A percentile compares a stretch with the other conserved stretches of the same genome.
Conservation (phyloP, 2,113 vertebrate genomes). For the Fulica atra region DNA sequence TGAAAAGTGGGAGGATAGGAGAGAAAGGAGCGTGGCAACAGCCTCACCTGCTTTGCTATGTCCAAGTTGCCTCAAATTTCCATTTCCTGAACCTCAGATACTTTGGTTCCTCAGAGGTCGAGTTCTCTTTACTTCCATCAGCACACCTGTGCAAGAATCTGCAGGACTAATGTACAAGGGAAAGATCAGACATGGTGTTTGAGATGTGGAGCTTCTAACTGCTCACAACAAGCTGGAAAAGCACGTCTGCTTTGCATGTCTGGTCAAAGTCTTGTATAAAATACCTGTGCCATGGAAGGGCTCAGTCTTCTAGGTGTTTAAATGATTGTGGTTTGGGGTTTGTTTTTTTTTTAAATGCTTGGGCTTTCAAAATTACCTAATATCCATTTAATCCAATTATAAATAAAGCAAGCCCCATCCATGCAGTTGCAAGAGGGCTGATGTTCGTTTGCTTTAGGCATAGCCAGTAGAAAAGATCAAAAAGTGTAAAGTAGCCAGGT, state of each 20-base stretch:
- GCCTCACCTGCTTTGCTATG: neutral
- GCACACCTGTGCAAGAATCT: neutral
- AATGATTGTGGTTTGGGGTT: too few relatives aligned
- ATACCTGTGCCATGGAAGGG: neutral
- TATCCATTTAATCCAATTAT: neutral
- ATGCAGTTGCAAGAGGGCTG: neutral
- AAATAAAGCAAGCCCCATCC: neutral
- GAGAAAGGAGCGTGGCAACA: neutral
- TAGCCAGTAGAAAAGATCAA: neutral
- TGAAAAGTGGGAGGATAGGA: neutral
- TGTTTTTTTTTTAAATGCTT: neutral
- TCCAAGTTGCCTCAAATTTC: neutral
- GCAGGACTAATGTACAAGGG: neutral
- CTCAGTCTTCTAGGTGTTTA: neutral
- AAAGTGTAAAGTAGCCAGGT: neutral
- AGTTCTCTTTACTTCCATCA: neutral
- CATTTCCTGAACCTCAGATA: neutral
- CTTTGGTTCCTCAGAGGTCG: neutral
- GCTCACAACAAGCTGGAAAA: neutral
- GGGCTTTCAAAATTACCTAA: neutral
- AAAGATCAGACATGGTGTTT: neutral
- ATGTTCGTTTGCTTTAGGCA: neutral
- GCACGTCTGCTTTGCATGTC: neutral
- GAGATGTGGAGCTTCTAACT: neutral
- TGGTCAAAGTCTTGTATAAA: neutral